A percentile compares a stretch with the other conserved stretches of the same genome.
Conservation (phyloP, 2,797 vertebrate genomes). For the Diglossa cyanea region DNA sequence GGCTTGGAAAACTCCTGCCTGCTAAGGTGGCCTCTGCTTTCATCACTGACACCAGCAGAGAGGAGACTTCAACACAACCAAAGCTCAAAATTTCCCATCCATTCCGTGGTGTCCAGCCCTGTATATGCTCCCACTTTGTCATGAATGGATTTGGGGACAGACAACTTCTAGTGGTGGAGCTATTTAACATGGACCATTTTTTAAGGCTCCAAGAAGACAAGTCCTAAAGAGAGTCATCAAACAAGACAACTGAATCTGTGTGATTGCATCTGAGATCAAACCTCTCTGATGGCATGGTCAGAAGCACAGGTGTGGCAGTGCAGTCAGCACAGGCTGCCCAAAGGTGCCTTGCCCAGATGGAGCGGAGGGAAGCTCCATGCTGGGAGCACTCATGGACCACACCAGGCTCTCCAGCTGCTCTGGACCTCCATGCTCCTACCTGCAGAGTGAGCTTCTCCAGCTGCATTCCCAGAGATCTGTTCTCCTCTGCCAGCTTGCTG, state of each 20-base stretch:
- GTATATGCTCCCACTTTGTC: neutral
- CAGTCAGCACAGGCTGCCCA: neutral
- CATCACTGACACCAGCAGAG: rapidly evolving
- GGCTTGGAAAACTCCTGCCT: neutral
- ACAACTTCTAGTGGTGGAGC: neutral
- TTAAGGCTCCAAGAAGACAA: neutral
- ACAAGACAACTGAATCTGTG: neutral
- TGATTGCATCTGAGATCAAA: neutral
- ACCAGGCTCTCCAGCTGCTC: neutral
- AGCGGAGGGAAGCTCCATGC: neutral
- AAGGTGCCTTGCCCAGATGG: neutral
- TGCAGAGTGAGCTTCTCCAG: constrained; percentile 88
- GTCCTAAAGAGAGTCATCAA: neutral
- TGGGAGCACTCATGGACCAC: rapidly evolving
- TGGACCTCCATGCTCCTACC: constrained; percentile 70
- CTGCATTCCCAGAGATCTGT: constrained; percentile 84
- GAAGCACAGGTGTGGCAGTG: neutral
- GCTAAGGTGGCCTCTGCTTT: neutral
- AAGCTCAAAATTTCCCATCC: neutral
- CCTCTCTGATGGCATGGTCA: rapidly evolving
- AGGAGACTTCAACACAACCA: rapidly evolving
- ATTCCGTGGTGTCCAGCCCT: neutral
- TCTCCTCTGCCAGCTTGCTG: constrained; percentile 85
- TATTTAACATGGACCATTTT: neutral
- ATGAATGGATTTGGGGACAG: neutral